A percentile compares a stretch with the other conserved stretches of the same genome.
These are phyloP conservation scores for Anthopleura xanthogrammica DNA, from an alignment of 92 coral and sea anemone genomes.

Conservation along the genomic window DNA sequence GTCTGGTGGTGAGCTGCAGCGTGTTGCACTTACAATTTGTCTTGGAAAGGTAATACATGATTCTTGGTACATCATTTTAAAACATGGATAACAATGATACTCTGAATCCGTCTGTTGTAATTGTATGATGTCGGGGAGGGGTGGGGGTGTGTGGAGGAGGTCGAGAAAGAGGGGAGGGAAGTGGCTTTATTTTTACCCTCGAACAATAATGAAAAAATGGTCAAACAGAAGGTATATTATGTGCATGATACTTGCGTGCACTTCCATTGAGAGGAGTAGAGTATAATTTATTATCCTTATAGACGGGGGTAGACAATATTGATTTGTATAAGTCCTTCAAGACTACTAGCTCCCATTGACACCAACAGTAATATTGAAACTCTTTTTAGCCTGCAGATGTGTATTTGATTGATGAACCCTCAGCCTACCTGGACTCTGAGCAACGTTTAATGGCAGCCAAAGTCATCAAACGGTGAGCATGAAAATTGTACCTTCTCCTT, in stretches of 20 bases:
- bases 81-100: neutral
- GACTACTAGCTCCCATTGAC: too few relatives aligned
- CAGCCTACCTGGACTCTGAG: slow-evolving; percentile 97
- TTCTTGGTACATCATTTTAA: neutral
- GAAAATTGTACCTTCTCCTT: neutral
- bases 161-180: too few relatives aligned
- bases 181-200: too few relatives aligned
- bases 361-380: neutral
- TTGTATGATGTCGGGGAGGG: too few relatives aligned
- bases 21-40: slow-evolving; percentile 94
- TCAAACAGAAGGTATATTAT: too few relatives aligned
- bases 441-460: slow-evolving; percentile 99
- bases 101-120: too few relatives aligned
- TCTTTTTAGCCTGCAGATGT: slow-evolving; percentile 92
- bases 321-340: too few relatives aligned
- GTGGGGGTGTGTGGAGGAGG: neutral
- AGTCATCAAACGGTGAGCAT: slow-evolving; percentile 85
- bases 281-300: too few relatives aligned
- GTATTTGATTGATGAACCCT: slow-evolving; percentile 92
- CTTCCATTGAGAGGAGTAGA: too few relatives aligned
- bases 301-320: too few relatives aligned
- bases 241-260: too few relatives aligned
- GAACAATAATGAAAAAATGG: too few relatives aligned
- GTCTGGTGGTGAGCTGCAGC: slow-evolving; percentile 99
- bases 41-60: slow-evolving; percentile 82